Percentiles rank a stretch among this genome's conserved stretches.
Conservation (phyloP, 2,888 invertebrate species). For the Cotesia congregata region DNA sequence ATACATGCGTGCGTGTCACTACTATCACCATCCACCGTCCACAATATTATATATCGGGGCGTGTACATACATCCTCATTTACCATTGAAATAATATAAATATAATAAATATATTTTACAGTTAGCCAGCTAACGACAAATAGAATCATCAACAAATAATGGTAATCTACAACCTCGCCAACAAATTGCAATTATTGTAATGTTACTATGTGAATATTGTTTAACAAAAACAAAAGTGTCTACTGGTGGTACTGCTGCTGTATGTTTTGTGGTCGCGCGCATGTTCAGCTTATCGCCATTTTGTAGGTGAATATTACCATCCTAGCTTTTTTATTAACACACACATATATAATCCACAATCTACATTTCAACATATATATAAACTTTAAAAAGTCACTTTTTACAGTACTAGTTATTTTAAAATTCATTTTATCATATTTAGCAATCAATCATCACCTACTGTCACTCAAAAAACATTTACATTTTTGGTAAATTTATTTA, state of each 20-base stretch:
- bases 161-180: too few species aligned
- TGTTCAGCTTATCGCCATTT: slow-evolving; percentile 66
- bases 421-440: too few species aligned
- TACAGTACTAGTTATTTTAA: not conserved
- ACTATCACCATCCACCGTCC: not conserved
- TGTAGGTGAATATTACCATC: slow-evolving; percentile 67
- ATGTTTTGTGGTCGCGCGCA: slow-evolving; percentile 51
- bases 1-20: slow-evolving; percentile 56
- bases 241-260: slow-evolving; percentile 15
- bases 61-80: slow-evolving; percentile 59
- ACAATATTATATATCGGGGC: slow-evolving; percentile 56
- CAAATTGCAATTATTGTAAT: not conserved
- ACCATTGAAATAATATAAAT: slow-evolving; percentile 28
- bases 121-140: too few species aligned
- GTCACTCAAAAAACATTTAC: not conserved
- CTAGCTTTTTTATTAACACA: slow-evolving; percentile 36
- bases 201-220: slow-evolving; percentile 21
- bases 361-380: not conserved
- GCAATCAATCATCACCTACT: not conserved
- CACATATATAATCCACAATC: not conserved
- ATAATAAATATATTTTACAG: slow-evolving; percentile 12
- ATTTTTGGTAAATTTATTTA: not conserved
- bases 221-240: slow-evolving; percentile 28
- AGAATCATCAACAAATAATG: too few species aligned
- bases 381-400: not conserved